Evolutionary conservation across 2,113 vertebrate species (phyloP).

Genomic region (Suricata suricatta): DNA sequence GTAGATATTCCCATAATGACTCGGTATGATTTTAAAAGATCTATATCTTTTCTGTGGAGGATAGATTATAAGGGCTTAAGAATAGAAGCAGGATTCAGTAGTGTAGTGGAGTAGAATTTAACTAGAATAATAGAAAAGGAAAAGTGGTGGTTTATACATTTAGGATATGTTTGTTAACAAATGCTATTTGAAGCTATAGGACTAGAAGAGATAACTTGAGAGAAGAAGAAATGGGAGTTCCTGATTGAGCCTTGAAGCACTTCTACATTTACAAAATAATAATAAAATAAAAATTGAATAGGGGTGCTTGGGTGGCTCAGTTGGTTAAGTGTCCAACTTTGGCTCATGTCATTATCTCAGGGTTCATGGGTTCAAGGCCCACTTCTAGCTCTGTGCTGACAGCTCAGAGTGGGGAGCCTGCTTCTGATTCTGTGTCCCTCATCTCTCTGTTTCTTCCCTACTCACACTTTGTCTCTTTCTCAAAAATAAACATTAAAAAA

Average conservation of each 20-base stretch:
- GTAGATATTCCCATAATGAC: not conserved
- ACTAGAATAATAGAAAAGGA: not conserved
- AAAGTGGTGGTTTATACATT: not conserved
- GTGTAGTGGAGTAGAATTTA: not conserved
- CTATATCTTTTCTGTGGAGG: not conserved
- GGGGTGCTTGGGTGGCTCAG: too few species aligned
- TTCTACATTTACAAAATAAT: not conserved
- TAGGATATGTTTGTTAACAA: not conserved
- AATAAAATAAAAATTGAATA: not conserved
- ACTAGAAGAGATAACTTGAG: not conserved
- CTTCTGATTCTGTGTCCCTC: too few species aligned
- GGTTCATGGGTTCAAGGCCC: too few species aligned
- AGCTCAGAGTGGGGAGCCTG: too few species aligned
- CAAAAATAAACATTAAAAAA: too few species aligned
- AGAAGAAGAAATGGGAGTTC: not conserved
- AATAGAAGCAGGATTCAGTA: not conserved
- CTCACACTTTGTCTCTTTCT: too few species aligned
- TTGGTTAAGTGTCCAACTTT: too few species aligned
- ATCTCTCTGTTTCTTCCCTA: too few species aligned
- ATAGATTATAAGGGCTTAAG: not conserved
- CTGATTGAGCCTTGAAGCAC: not conserved
- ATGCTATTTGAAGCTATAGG: not conserved
- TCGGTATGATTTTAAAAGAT: slow-evolving; percentile 13
- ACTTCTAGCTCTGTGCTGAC: too few species aligned
- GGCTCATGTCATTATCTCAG: too few species aligned